Conservation (phyloP, 2,113 vertebrate genomes). For the Sceloporus undulatus region DNA sequence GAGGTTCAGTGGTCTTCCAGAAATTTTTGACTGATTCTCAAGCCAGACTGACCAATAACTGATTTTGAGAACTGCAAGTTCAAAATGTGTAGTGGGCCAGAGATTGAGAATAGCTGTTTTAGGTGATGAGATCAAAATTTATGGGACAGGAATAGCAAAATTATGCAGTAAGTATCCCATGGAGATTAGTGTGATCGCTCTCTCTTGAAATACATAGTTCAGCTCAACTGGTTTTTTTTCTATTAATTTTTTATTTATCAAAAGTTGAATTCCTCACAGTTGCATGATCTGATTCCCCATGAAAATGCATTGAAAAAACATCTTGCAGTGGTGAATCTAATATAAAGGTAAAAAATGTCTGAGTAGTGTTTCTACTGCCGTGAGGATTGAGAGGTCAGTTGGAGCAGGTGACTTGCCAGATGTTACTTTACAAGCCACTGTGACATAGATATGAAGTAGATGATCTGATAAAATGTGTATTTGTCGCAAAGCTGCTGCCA, state of each 20-base stretch:
- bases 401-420: neutral
- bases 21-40: neutral
- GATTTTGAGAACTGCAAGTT: no score
- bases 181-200: neutral
- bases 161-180: neutral
- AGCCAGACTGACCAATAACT: no score
- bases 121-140: neutral
- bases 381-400: neutral
- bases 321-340: neutral
- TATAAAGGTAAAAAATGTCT: neutral
- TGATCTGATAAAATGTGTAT: neutral
- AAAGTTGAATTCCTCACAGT: neutral
- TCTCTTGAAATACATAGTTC: neutral
- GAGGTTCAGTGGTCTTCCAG: no score
- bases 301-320: neutral
- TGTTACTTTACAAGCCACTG: neutral
- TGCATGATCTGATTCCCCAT: neutral
- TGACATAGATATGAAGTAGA: neutral
- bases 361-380: neutral
- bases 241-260: neutral
- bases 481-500: neutral
- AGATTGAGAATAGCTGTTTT: neutral
- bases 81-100: no score
- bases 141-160: neutral
- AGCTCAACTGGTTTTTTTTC: neutral